phyloP scores from a whole-genome alignment of 2,113 vertebrate species.

The Thalassarche chlororhynchos region DNA sequence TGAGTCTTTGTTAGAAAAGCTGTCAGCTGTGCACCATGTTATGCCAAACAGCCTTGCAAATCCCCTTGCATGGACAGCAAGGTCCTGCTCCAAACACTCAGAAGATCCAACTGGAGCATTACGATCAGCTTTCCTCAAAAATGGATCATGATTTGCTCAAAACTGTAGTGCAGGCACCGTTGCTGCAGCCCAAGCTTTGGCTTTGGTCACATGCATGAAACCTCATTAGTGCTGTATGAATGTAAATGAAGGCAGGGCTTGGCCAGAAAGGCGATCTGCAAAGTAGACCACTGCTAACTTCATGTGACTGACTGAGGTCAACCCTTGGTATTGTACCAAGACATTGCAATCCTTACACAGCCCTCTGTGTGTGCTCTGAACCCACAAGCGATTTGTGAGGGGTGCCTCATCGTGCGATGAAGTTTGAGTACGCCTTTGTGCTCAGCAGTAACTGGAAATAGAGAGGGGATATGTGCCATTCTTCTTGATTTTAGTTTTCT shows the following conservation, averaged over 20 bases:
- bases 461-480: background rate
- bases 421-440: background rate
- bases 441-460: background rate
- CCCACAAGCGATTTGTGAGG: background rate
- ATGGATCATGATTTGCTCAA: background rate
- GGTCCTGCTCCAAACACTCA: background rate
- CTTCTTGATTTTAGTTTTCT: background rate
- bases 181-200: background rate
- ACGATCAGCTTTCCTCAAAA: background rate
- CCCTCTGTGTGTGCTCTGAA: background rate
- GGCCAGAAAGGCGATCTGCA: background rate
- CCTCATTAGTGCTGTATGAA: background rate
- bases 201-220: background rate
- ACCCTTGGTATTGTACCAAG: background rate
- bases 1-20: background rate
- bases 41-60: background rate
- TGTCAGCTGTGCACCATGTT: background rate
- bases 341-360: background rate
- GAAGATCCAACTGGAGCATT: background rate
- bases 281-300: background rate
- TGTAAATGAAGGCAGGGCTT: background rate
- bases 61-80: background rate
- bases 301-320: background rate
- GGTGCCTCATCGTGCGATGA: fast-evolving
- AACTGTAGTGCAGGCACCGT: background rate